phyloP scores from a whole-genome alignment of 2,888 invertebrate genomes.

The Drosophila suboccidentalis region DNA sequence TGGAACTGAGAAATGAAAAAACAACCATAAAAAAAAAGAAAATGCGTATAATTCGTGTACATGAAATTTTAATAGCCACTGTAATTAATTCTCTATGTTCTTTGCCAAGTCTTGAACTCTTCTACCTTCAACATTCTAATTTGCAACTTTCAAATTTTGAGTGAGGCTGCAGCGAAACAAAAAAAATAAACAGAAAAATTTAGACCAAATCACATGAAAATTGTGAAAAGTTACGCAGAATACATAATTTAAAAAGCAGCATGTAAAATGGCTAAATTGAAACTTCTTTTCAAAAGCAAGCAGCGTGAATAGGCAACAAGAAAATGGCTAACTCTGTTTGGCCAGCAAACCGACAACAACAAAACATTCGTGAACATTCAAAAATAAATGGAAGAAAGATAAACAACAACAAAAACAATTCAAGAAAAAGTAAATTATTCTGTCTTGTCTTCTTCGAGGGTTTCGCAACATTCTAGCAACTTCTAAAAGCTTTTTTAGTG shows the following conservation, averaged over 20 bases:
- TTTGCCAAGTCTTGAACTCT: background rate
- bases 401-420: slow-evolving; percentile 48
- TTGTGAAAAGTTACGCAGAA: slow-evolving; percentile 20
- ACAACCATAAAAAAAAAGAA: background rate
- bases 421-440: slow-evolving; percentile 43
- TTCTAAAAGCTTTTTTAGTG: slow-evolving; percentile 28
- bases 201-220: slow-evolving; percentile 35
- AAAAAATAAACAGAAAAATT: slow-evolving; percentile 1
- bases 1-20: slow-evolving; percentile 23
- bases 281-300: slow-evolving; percentile 29
- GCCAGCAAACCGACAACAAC: slow-evolving; percentile 23
- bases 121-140: background rate
- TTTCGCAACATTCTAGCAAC: slow-evolving; percentile 34
- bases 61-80: slow-evolving; percentile 43
- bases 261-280: slow-evolving; percentile 36
- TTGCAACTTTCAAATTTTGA: slow-evolving; percentile 11
- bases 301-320: slow-evolving; percentile 18
- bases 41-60: slow-evolving; percentile 9
- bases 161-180: slow-evolving; percentile 14
- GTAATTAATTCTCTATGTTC: slow-evolving; percentile 25
- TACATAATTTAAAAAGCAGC: slow-evolving; percentile 29
- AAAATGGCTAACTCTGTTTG: slow-evolving; percentile 28
- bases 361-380: slow-evolving; percentile 72
- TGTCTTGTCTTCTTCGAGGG: slow-evolving; percentile 28
- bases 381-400: slow-evolving; percentile 66